Percentiles rank a stretch among this genome's conserved stretches.
phyloP scores from a whole-genome alignment of 2,888 invertebrate genomes.

The Leptinotarsa rubiginosa region DNA sequence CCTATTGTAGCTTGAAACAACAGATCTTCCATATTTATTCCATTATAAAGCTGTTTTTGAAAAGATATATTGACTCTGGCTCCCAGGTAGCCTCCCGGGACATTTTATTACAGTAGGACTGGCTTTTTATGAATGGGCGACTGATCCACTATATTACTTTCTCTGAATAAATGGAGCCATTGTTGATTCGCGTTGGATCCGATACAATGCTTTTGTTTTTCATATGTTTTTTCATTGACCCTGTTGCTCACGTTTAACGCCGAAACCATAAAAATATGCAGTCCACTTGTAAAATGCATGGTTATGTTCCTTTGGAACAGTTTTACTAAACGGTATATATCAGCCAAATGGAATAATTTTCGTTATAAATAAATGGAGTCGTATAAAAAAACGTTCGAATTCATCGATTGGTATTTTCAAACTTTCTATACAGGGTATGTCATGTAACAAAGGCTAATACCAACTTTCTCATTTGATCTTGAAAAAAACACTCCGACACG shows the following conservation, averaged over 20 bases:
- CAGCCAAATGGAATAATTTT: too few relatives aligned
- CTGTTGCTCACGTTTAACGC: constrained; percentile 18
- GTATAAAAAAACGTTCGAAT: too few relatives aligned
- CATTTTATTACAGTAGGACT: constrained; percentile 14
- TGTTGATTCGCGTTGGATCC: constrained; percentile 8
- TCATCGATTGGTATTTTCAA: too few relatives aligned
- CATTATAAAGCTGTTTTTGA: constrained; percentile 2
- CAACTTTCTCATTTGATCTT: too few relatives aligned
- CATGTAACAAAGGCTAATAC: too few relatives aligned
- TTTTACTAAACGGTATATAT: too few relatives aligned
- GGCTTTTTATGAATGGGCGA: constrained; percentile 43
- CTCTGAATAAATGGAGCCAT: constrained; percentile 59
- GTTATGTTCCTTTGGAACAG: too few relatives aligned
- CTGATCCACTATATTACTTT: constrained; percentile 58
- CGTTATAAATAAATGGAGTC: too few relatives aligned
- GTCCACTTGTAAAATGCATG: too few relatives aligned
- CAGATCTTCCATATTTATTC: neutral
- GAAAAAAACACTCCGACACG: too few relatives aligned
- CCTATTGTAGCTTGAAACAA: neutral
- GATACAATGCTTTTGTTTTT: constrained; percentile 26
- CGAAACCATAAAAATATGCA: neutral
- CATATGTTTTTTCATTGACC: constrained; percentile 28
- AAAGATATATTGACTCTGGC: neutral
- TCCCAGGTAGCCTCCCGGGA: neutral
- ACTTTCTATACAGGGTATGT: too few relatives aligned